Evolutionary conservation across 2,888 invertebrate genomes (phyloP).

Genomic region (Temnothorax unifasciatus): DNA sequence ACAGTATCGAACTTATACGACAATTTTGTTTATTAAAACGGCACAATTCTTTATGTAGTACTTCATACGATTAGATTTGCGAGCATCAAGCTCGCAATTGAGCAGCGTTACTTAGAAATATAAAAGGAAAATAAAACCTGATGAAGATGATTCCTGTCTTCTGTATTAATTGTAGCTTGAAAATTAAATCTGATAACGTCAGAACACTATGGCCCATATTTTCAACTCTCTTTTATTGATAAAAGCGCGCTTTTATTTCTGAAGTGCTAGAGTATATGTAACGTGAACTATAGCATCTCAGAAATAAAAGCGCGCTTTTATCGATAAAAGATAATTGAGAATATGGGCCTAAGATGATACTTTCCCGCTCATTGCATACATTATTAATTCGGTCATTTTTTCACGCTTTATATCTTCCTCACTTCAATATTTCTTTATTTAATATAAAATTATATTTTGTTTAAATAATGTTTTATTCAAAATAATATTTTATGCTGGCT

Average conservation of each 20-base stretch:
- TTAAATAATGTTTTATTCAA: not conserved
- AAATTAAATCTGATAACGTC: not conserved
- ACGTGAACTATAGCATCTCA: too few relatives aligned
- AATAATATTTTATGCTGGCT: not conserved
- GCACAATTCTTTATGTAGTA: slow-evolving; percentile 20
- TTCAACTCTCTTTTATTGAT: too few relatives aligned
- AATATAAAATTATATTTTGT: not conserved
- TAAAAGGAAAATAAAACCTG: slow-evolving; percentile 8
- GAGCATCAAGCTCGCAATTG: not conserved
- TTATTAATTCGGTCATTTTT: not conserved
- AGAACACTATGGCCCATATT: not conserved
- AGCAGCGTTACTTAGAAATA: slow-evolving; percentile 26
- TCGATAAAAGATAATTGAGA: too few relatives aligned
- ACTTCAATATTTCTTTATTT: not conserved
- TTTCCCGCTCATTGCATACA: not conserved
- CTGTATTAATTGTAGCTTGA: not conserved
- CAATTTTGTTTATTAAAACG: slow-evolving; percentile 14
- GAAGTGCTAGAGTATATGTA: too few relatives aligned
- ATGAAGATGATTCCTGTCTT: not conserved
- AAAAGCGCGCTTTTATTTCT: too few relatives aligned
- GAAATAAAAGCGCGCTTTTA: too few relatives aligned
- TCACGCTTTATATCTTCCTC: not conserved
- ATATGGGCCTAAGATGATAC: too few relatives aligned
- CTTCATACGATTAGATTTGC: not conserved
- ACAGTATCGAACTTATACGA: not conserved